phyloP scores from a whole-genome alignment of 2,797 vertebrate genomes.

The Molothrus ater region DNA sequence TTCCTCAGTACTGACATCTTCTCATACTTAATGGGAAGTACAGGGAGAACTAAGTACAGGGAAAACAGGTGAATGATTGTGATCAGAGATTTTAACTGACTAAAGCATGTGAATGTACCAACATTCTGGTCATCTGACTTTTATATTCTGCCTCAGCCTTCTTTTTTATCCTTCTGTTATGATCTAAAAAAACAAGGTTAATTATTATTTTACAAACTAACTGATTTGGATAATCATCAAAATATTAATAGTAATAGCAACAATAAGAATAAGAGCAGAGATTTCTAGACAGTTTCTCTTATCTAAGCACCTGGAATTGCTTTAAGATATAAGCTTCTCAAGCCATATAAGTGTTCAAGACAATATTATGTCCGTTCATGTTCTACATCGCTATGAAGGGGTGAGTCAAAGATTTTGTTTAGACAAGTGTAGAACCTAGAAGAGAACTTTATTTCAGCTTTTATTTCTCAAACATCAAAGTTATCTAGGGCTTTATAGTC shows the following conservation, averaged over 20 bases:
- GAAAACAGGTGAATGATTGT: not conserved
- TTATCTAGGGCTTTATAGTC: not conserved
- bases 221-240: not conserved
- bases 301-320: not conserved
- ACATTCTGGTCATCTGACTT: not conserved
- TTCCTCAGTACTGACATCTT: not conserved
- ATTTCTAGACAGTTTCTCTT: not conserved
- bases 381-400: not conserved
- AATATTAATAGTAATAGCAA: not conserved
- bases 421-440: not conserved
- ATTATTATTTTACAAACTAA: not conserved
- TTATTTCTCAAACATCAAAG: not conserved
- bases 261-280: not conserved
- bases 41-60: not conserved
- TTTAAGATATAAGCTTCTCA: not conserved
- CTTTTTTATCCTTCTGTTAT: not conserved
- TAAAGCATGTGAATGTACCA: not conserved
- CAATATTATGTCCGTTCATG: fast-evolving
- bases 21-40: not conserved
- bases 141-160: not conserved
- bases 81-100: not conserved
- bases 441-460: not conserved
- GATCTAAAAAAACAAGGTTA: not conserved
- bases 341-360: not conserved
- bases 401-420: not conserved